A percentile compares a stretch with the other conserved stretches of the same genome.
Evolutionary conservation across 2,113 vertebrate genomes (phyloP).

Genomic region (Nesoenas mayeri): DNA sequence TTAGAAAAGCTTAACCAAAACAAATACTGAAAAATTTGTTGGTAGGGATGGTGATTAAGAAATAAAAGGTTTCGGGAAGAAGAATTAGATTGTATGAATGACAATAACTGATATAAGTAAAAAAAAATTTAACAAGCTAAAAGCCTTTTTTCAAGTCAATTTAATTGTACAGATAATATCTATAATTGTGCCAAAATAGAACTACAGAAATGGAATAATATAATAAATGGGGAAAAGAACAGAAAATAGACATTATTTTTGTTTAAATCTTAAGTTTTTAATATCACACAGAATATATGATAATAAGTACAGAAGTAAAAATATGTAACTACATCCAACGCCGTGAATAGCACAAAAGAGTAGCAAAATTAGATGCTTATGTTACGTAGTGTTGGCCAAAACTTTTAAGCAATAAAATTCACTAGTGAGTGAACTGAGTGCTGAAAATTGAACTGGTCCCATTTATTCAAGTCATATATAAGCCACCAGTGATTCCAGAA

Average conservation of each 20-base stretch:
- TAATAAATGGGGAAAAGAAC: neutral
- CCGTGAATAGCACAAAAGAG: neutral
- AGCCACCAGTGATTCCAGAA: neutral
- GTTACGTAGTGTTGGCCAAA: neutral
- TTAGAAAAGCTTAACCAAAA: neutral
- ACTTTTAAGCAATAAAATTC: neutral
- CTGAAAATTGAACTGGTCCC: neutral
- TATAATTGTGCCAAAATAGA: neutral
- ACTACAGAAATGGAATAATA: neutral
- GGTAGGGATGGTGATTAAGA: neutral
- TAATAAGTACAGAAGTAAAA: neutral
- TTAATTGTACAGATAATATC: neutral
- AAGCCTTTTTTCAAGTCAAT: neutral
- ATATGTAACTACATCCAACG: neutral
- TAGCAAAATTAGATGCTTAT: neutral
- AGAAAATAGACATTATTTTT: neutral
- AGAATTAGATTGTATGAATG: neutral
- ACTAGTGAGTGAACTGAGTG: neutral
- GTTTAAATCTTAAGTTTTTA: neutral
- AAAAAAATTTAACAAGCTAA: neutral
- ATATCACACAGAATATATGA: too few species aligned
- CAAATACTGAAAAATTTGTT: neutral
- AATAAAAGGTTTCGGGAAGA: neutral
- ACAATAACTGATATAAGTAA: neutral
- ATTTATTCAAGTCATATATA: neutral